Evolutionary conservation across 1,140 invertebrate genomes (phyloP).

Genomic region (Grapholita molesta): DNA sequence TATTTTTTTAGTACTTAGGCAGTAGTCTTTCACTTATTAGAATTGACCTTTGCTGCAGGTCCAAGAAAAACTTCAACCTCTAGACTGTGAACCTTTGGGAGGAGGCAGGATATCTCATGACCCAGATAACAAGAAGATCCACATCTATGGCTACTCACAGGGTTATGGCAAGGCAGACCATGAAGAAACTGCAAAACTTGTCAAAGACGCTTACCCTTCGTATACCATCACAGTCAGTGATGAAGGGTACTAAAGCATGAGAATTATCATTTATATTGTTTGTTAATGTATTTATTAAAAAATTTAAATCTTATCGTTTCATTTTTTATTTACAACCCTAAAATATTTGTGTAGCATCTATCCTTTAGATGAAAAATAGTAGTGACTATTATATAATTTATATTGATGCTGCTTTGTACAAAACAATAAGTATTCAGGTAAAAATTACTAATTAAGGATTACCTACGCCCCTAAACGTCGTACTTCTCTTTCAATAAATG

Average conservation of each 20-base stretch:
- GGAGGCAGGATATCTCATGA: constrained; percentile 92
- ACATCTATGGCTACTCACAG: constrained; percentile 94
- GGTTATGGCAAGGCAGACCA: constrained; percentile 93
- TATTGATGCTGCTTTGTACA: no score
- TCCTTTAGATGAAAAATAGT: no score
- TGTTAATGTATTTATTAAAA: constrained; percentile 8
- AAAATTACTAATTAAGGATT: no score
- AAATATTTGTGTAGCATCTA: no score
- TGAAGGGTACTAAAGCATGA: constrained; percentile 86
- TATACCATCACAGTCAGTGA: constrained; percentile 88
- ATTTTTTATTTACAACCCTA: no score
- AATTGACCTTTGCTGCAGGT: constrained; percentile 46
- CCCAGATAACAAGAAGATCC: constrained; percentile 84
- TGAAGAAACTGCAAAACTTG: constrained; percentile 83
- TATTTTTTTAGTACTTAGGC: no score
- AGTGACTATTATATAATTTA: no score
- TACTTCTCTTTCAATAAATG: no score
- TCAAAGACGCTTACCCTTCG: constrained; percentile 86
- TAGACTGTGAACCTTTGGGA: constrained; percentile 87
- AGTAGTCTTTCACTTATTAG: no score
- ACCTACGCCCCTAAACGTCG: no score
- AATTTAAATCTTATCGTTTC: background rate
- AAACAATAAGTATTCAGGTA: no score
- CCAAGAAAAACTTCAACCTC: constrained; percentile 62
- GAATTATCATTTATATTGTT: background rate